phyloP scores from a whole-genome alignment of 1,140 invertebrate species.

The Homarus americanus region DNA sequence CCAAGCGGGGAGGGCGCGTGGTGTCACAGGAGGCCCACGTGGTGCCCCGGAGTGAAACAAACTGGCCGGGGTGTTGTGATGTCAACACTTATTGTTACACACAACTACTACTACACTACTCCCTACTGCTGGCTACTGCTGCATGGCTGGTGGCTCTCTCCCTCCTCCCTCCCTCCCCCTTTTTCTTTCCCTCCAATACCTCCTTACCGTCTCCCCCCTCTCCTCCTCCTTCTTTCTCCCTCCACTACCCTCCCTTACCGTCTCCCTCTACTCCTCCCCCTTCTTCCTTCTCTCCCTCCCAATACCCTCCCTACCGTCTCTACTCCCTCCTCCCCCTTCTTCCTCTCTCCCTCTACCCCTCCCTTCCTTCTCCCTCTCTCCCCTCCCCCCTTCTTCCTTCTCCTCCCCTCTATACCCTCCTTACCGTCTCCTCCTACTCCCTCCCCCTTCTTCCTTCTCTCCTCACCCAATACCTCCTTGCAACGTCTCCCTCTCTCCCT shows the following conservation, averaged over 20 bases:
- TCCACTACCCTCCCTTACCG: background rate
- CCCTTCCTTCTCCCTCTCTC: background rate
- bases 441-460: background rate
- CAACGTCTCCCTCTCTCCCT: no score
- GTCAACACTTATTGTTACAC: no score
- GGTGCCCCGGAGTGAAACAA: no score
- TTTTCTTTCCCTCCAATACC: background rate
- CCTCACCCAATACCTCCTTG: no score
- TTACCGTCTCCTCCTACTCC: background rate
- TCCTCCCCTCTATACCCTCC: constrained; percentile 19
- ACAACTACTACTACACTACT: no score
- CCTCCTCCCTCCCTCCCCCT: no score
- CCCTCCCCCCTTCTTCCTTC: constrained; percentile 14
- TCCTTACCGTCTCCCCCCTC: background rate
- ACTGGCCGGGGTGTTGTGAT: no score
- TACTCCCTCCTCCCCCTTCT: background rate
- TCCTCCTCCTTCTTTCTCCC: background rate
- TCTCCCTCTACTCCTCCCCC: background rate
- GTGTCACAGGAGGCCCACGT: no score
- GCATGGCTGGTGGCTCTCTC: no score
- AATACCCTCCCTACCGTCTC: background rate
- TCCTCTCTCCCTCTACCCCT: background rate
- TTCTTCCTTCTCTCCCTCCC: background rate
- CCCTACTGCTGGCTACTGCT: no score
- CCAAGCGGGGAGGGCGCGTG: no score